A percentile compares a stretch with the other conserved stretches of the same genome.
Conservation (phyloP, 2,113 vertebrate genomes). For the Eulemur macaco region DNA sequence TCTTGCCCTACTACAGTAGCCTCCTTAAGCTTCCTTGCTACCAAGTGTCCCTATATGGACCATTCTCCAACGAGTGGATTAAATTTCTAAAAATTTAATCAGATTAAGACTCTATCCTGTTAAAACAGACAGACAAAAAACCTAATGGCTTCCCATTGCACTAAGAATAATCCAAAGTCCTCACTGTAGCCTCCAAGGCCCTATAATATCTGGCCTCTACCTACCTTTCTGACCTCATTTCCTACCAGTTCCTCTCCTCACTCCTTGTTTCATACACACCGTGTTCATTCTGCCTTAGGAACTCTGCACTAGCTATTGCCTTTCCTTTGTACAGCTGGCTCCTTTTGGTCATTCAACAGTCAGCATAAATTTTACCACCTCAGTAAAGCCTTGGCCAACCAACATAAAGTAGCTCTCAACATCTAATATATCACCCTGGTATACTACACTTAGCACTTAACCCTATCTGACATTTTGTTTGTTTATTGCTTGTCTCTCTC, state of each 20-base stretch:
- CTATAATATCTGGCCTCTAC: not conserved
- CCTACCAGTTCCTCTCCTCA: not conserved
- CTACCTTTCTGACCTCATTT: not conserved
- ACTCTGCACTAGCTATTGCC: not conserved
- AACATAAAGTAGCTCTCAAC: not conserved
- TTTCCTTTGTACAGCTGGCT: not conserved
- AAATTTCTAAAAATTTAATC: slow-evolving; percentile 14
- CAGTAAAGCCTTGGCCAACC: not conserved
- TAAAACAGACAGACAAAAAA: not conserved
- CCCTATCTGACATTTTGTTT: not conserved
- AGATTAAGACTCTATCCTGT: not conserved
- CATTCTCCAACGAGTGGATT: not conserved
- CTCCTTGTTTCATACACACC: not conserved
- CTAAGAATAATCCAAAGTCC: not conserved
- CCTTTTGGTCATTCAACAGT: slow-evolving; percentile 14
- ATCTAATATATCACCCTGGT: not conserved
- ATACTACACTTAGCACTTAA: not conserved
- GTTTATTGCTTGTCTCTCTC: not conserved
- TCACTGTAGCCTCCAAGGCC: not conserved
- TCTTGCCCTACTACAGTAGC: not conserved
- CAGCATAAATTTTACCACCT: slow-evolving; percentile 28
- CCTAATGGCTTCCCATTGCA: not conserved
- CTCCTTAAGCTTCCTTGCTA: not conserved
- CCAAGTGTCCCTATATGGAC: not conserved
- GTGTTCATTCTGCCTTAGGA: not conserved